phyloP scores from a whole-genome alignment of 2,888 invertebrate species.

The Galerucella pusilla region DNA sequence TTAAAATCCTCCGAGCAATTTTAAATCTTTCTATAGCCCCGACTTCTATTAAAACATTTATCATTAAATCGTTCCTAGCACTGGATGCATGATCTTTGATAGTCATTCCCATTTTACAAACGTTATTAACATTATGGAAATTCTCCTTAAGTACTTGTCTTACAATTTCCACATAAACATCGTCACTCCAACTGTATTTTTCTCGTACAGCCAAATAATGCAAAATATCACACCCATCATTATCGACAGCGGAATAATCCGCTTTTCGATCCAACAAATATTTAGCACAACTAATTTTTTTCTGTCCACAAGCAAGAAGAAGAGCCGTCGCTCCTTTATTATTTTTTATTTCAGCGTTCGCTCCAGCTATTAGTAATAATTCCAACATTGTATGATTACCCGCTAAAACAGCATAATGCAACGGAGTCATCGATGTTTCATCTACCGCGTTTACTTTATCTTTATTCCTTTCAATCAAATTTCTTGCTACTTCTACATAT shows the following conservation, averaged over 20 bases:
- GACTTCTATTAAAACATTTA: background rate
- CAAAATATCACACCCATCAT: background rate
- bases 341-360: background rate
- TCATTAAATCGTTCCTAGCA: background rate
- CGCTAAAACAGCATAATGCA: background rate
- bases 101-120: background rate
- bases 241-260: background rate
- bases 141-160: background rate
- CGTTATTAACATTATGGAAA: background rate
- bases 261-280: background rate
- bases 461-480: background rate
- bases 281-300: background rate
- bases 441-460: background rate
- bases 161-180: background rate
- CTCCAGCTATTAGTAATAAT: background rate
- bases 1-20: background rate
- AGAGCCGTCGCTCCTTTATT: conserved; percentile 1
- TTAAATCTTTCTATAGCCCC: background rate
- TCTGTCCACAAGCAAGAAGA: background rate
- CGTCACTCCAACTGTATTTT: conserved; percentile 1
- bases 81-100: background rate
- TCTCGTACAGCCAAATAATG: background rate
- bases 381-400: background rate
- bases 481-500: background rate
- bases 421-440: background rate